Conservation (phyloP, 2,797 vertebrate species). For the Gymnopithys bicolor region DNA sequence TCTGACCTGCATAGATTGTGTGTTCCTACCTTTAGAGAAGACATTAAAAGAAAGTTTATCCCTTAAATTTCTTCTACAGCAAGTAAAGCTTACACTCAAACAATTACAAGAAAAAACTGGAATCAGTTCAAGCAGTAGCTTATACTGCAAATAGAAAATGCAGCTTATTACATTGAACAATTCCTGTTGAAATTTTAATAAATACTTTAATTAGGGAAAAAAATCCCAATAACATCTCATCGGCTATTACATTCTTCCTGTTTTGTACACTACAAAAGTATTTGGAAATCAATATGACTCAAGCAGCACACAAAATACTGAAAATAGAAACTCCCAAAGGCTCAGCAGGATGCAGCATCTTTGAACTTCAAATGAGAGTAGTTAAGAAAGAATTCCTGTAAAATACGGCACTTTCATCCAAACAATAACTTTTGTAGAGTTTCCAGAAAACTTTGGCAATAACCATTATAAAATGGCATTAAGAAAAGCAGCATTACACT, state of each 20-base stretch:
- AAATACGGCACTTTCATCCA: conserved; percentile 40
- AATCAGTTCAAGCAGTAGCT: conserved; percentile 8
- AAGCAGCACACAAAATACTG: conserved; percentile 64
- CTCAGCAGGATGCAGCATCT: conserved; percentile 62
- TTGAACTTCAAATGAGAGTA: conserved; percentile 54
- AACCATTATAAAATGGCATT: conserved; percentile 4
- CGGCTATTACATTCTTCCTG: conserved; percentile 60
- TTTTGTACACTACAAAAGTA: conserved; percentile 65
- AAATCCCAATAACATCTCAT: not conserved
- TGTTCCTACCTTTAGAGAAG: not conserved
- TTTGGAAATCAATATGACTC: conserved; percentile 71
- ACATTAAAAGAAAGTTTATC: not conserved
- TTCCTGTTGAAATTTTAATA: conserved; percentile 59
- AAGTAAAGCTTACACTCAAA: not conserved
- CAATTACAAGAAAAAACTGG: not conserved
- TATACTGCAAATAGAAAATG: not conserved
- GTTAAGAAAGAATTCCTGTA: conserved; percentile 58
- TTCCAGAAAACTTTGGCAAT: conserved; percentile 52
- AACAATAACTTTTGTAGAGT: conserved; percentile 3
- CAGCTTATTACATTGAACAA: not conserved
- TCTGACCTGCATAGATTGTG: not conserved
- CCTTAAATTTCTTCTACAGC: not conserved
- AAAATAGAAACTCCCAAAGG: conserved; percentile 65
- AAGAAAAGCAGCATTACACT: not conserved
- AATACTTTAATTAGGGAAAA: conserved; percentile 50